phyloP scores from a whole-genome alignment of 2,113 vertebrate species.

The Cyphomyrus plagiostoma region DNA sequence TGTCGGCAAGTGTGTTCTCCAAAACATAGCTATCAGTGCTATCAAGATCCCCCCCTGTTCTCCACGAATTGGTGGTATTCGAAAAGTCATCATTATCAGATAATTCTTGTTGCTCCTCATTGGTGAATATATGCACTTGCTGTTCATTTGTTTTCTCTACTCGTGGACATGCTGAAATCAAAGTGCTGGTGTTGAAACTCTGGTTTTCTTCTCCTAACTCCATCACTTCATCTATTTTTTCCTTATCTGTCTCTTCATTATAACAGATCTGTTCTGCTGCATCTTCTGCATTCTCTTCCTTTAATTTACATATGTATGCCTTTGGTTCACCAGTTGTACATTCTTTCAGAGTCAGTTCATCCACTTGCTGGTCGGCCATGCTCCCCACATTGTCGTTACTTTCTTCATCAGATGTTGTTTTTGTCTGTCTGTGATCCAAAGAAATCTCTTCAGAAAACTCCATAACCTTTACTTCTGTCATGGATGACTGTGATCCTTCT shows the following conservation, averaged over 20 bases:
- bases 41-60: constrained; percentile 48
- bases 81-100: constrained; percentile 42
- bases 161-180: not conserved
- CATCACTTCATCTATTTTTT: constrained; percentile 5
- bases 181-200: constrained; percentile 27
- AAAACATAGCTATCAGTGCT: constrained; percentile 57
- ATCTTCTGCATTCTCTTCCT: not conserved
- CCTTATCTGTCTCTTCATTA: constrained; percentile 3
- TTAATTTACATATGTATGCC: constrained; percentile 39
- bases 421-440: not conserved
- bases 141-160: not conserved
- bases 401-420: not conserved
- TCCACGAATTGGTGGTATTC: constrained; percentile 58
- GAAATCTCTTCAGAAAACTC: not conserved
- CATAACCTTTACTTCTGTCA: not conserved
- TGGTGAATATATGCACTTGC: not conserved
- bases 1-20: constrained; percentile 65
- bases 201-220: constrained; percentile 26
- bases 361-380: constrained; percentile 22
- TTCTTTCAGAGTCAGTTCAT: constrained; percentile 48
- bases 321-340: constrained; percentile 54
- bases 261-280: not conserved
- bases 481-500: not conserved
- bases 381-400: not conserved
- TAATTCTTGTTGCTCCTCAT: constrained; percentile 11